Conservation (phyloP, 1,140 invertebrate species). For the Himalopsyche phryganea region DNA sequence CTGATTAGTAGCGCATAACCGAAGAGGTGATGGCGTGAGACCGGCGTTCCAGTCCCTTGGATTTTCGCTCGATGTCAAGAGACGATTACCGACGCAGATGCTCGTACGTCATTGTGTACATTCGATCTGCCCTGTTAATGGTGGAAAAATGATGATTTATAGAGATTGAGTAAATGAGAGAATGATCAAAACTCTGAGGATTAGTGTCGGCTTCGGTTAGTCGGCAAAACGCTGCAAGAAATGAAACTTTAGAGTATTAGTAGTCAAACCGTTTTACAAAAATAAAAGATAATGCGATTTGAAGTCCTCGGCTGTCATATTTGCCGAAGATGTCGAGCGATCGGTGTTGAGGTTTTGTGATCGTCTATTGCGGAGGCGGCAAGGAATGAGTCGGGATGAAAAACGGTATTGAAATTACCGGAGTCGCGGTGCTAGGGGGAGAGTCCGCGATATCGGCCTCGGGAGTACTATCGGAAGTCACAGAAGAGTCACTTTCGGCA, state of each 20-base stretch:
- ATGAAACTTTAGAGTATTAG: background rate
- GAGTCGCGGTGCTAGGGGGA: conserved; percentile 39
- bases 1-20: conserved; percentile 11
- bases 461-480: background rate
- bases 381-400: conserved; percentile 7
- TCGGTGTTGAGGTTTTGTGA: background rate
- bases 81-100: conserved; percentile 34
- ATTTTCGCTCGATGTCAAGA: conserved; percentile 43
- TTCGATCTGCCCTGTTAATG: conserved; percentile 24
- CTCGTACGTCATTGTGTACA: conserved; percentile 38
- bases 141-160: background rate
- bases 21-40: conserved; percentile 16
- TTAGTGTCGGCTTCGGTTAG: background rate
- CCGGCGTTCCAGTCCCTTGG: conserved; percentile 41
- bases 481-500: background rate
- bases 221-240: conserved; percentile 12
- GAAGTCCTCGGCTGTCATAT: conserved; percentile 18
- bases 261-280: conserved; percentile 13
- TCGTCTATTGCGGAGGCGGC: conserved; percentile 33
- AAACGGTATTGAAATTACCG: conserved; percentile 45
- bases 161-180: background rate
- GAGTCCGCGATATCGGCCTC: conserved; percentile 37
- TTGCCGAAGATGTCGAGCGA: conserved; percentile 17
- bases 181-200: background rate
- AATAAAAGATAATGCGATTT: background rate